Base-by-base conservation (phyloP, 2,797 vertebrate species). In the Coendou prehensilis region DNA sequence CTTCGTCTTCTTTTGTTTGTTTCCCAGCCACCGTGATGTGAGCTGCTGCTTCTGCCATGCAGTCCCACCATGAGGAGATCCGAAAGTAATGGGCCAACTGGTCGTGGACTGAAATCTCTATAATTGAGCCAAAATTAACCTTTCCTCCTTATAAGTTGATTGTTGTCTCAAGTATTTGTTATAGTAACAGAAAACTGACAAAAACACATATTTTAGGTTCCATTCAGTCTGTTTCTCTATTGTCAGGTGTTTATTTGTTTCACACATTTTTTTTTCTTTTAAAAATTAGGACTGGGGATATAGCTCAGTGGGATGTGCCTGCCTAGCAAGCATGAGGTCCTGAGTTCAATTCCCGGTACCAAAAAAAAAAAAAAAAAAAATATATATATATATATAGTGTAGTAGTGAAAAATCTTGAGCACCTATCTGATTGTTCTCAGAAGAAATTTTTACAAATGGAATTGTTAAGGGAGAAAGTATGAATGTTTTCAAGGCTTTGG, bases 371-470 rank as follows among this genome's bases (percentile, higher is more conserved):
- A 41, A 41, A 41, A 41, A 41, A 41, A 41, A 41, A 41, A 41
- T 41, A 41, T 41, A 41, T 41, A 41, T 41, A 41, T 41, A 41
- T 41, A 41, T 41, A 2, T 50, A 80, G 63, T 14, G 5, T 30
- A 76, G 79, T 61, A 79, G 63, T 88, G 73, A 85, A 87, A 95
- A 83, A 64, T 78, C 93, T 91, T 23, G 37, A 87, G 75, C 79
- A 56, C 50, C 59, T 91, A 87, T 92, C 89, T 91, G 45, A 83
- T 79, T 95, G 54, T 93, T 96, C 75, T 96, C n/a, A 76, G 0
- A 73, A 92, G 87, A 90, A 83, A 90, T 86, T 96, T 92, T 97
- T 93, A 52, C 75, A 92, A 88, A 82, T 64, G 45, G 71, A 97
- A 33, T 85, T 45, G n/a, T 57, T 85, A 59, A 71, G 59, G 92